These are phyloP conservation scores for Cabera pusaria DNA, from an alignment of 2,888 invertebrate genomes.

Conservation along the genomic window DNA sequence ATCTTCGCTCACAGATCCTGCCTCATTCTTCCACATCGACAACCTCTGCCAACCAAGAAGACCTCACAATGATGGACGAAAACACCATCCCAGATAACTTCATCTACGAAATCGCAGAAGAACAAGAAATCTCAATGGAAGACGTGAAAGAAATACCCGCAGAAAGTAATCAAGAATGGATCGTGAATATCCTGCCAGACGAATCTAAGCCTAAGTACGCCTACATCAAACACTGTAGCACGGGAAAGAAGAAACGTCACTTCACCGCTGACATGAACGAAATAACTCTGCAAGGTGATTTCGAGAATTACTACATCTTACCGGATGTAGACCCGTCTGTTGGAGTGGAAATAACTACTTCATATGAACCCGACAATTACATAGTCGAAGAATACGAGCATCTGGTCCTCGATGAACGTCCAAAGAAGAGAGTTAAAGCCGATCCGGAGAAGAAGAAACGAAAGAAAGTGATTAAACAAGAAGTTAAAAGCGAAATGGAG, in stretches of 20 bases:
- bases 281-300: constrained; percentile 67
- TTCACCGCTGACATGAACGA: constrained; percentile 73
- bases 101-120: constrained; percentile 76
- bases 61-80: constrained; percentile 64
- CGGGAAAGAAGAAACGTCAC: constrained; percentile 68
- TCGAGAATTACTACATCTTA: constrained; percentile 74
- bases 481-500: constrained; percentile 28
- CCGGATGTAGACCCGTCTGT: constrained; percentile 73
- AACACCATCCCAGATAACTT: constrained; percentile 63
- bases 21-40: constrained; percentile 51
- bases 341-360: constrained; percentile 70
- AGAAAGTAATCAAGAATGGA: constrained; percentile 61
- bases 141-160: constrained; percentile 68
- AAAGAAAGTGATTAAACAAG: constrained; percentile 30
- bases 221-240: constrained; percentile 69
- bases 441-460: constrained; percentile 54
- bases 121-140: constrained; percentile 75
- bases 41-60: constrained; percentile 41
- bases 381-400: constrained; percentile 70
- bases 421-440: constrained; percentile 54
- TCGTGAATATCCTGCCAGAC: constrained; percentile 68
- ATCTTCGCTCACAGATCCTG: constrained; percentile 71
- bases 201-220: constrained; percentile 67
- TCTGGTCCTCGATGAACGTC: constrained; percentile 61
- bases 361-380: constrained; percentile 71